These are phyloP conservation scores for Chloroceryle amazona DNA, from an alignment of 2,797 vertebrate genomes.

Conservation along the genomic window DNA sequence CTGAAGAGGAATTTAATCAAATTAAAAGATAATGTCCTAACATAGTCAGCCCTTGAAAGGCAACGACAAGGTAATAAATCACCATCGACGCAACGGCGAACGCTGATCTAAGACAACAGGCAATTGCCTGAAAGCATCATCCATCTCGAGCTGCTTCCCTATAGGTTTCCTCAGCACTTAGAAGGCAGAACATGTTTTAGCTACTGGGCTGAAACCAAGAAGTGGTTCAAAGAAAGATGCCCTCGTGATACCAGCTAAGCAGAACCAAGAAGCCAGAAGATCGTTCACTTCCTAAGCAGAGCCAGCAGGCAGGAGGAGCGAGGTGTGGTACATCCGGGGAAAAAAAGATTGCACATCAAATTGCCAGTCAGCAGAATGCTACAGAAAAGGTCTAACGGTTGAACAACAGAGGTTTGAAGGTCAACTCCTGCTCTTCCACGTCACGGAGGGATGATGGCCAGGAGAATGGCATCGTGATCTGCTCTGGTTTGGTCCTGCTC, in stretches of 20 bases:
- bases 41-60: slow-evolving; percentile 15
- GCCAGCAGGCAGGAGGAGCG: not conserved
- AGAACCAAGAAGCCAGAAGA: not conserved
- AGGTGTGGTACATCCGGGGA: not conserved
- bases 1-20: slow-evolving; percentile 23
- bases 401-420: not conserved
- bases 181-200: not conserved
- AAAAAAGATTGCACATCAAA: not conserved
- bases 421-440: not conserved
- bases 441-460: not conserved
- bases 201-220: not conserved
- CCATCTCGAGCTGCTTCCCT: not conserved
- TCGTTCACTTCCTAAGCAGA: accelerated
- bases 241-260: accelerated
- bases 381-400: not conserved
- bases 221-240: not conserved
- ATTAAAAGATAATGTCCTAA: slow-evolving; percentile 49
- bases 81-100: not conserved
- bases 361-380: not conserved
- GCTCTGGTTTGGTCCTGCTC: too few relatives aligned
- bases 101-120: not conserved
- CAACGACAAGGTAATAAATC: not conserved
- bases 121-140: slow-evolving; percentile 44
- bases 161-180: not conserved
- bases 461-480: too few relatives aligned